Evolutionary conservation across 2,797 vertebrate genomes (phyloP), one percentile per base, ranked within the genome.

Genomic region (Darevskia nairensis): DNA sequence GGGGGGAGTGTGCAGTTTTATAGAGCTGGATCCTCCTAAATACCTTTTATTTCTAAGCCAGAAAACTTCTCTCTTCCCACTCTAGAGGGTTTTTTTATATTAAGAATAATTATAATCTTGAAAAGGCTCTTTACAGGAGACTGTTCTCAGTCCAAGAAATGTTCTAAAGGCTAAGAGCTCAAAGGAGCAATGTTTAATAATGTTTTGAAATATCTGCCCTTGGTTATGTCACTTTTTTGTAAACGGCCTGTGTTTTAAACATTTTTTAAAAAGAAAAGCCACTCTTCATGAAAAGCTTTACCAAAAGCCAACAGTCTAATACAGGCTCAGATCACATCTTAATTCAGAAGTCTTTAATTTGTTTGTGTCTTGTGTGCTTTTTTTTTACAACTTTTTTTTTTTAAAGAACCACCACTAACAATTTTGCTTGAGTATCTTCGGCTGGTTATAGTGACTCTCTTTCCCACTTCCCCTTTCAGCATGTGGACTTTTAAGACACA

Each of bases 171-270:
- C 86, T 89, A 78, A 86, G 87, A 78, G 88, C 78, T 50, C 81
- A 68, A 83, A 93, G 55, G 46, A 86, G 15, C 29, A 44, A 72
- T 77, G 66, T 66, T 90, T 88, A 89, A 44, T 85, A 77, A 69
- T 89, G 64, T 72, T 64, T 87, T 92, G 59, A 82, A 39, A 17
- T 89, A 90, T 89, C 85, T 50, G n/a, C 72, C 27, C 2, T 69
- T 84, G 80, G 78, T 81, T 76, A 74, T 82, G 29, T 76, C 44
- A 32, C 35, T 44, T 59, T 71, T 90, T 81, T 84, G 44, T 87
- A 90, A 85, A 90, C 78, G 72, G 89, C 35, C 82, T 76, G 23
- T 44, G 27, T 75, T 85, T 90, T n/a, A 75, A 46, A 23, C 55
- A 21, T 35, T 66, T 75, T 76, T 82, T 5, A 64, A 68, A 39